A percentile compares a stretch with the other conserved stretches of the same genome.
phyloP scores from a whole-genome alignment of 2,797 vertebrate genomes.

The Dallia pectoralis region DNA sequence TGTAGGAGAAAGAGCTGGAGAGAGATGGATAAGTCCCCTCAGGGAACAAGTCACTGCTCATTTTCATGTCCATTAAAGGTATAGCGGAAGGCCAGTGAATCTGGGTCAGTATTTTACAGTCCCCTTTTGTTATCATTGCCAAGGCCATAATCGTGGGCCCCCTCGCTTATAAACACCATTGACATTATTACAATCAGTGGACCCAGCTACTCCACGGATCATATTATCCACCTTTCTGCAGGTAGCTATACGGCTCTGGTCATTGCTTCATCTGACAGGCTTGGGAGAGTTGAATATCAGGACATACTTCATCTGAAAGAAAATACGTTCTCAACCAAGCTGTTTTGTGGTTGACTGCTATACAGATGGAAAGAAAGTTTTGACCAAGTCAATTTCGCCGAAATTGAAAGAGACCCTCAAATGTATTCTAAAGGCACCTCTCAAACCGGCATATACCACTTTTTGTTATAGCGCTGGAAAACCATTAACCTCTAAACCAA shows the following conservation, averaged over 20 bases:
- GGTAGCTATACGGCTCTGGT: no score
- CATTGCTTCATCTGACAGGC: no score
- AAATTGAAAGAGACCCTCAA: neutral
- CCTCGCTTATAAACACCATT: no score
- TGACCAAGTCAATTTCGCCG: neutral
- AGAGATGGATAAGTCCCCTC: neutral
- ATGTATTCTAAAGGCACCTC: neutral
- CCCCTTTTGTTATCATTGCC: no score
- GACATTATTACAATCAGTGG: no score
- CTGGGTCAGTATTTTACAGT: neutral
- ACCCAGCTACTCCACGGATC: no score
- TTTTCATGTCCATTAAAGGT: constrained; percentile 1
- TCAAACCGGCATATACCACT: neutral
- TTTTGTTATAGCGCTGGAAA: neutral
- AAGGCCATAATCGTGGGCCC: no score
- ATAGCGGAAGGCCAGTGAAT: neutral
- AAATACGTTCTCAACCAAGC: no score
- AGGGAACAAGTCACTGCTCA: neutral
- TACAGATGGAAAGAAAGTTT: neutral
- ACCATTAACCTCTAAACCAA: neutral
- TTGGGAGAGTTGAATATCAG: no score
- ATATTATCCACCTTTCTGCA: no score
- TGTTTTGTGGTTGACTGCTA: no score
- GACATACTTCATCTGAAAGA: no score
- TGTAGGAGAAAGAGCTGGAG: neutral